Percentiles rank a stretch among this genome's conserved stretches.
These are phyloP conservation scores for Antrozous pallidus DNA, from an alignment of 2,797 vertebrate genomes.

Conservation along the genomic window DNA sequence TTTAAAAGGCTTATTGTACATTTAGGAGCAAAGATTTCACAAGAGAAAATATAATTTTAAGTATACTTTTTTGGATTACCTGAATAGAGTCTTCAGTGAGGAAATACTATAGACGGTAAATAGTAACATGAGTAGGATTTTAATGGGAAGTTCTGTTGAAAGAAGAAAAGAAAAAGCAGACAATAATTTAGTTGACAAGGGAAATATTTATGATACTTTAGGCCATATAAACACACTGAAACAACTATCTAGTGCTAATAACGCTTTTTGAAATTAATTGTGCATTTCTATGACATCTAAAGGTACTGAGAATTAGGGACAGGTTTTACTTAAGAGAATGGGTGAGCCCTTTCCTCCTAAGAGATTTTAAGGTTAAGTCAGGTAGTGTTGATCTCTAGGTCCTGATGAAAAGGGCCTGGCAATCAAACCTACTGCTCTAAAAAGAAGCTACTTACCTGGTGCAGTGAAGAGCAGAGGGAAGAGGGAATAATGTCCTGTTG, in stretches of 20 bases:
- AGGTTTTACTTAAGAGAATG: constrained; percentile 40
- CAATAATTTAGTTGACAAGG: neutral
- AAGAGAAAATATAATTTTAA: constrained; percentile 49
- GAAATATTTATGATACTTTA: neutral
- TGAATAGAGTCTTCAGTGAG: constrained; percentile 89
- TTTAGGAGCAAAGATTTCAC: constrained; percentile 29
- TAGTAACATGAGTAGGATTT: constrained; percentile 92
- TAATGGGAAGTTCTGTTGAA: constrained; percentile 91
- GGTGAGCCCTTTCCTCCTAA: neutral
- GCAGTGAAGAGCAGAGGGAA: constrained; percentile 94
- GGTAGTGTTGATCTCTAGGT: neutral
- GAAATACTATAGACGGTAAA: constrained; percentile 91
- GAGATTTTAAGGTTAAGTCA: neutral
- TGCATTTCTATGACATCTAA: constrained; percentile 29
- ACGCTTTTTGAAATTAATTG: neutral
- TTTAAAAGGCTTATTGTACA: constrained; percentile 16
- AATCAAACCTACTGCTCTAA: neutral
- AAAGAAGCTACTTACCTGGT: constrained; percentile 85
- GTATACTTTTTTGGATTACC: constrained; percentile 81
- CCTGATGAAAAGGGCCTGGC: neutral
- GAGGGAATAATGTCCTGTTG: constrained; percentile 93
- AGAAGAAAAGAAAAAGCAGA: constrained; percentile 33
- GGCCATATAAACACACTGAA: neutral
- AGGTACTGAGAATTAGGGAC: neutral
- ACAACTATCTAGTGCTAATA: neutral